Percentiles rank a stretch among this genome's conserved stretches.
Evolutionary conservation across 2,113 vertebrate species (phyloP).

Genomic region (Dunckerocampus dactyliophorus): DNA sequence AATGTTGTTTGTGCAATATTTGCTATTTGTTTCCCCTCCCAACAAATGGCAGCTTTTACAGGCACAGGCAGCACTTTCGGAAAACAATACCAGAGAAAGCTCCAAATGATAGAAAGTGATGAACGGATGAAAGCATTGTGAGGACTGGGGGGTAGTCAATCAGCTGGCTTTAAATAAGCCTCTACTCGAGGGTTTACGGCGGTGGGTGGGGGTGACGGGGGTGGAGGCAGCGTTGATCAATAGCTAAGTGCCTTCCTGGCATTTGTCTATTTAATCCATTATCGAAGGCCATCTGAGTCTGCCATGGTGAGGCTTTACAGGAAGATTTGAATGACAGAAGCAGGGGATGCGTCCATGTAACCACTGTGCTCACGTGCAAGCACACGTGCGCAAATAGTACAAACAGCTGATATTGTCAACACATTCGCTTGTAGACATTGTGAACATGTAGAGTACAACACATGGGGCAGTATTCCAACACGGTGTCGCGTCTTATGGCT

Average conservation of each 20-base stretch:
- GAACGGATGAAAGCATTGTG: constrained; percentile 37
- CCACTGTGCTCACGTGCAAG: constrained; percentile 12
- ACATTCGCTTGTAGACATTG: neutral
- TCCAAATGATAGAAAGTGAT: constrained; percentile 17
- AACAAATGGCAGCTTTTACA: constrained; percentile 35
- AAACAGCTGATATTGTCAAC: constrained; percentile 10
- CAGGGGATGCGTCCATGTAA: constrained; percentile 24
- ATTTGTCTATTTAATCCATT: constrained; percentile 75
- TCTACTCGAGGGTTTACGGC: constrained; percentile 33
- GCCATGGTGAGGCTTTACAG: constrained; percentile 17
- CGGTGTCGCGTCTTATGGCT: constrained; percentile 4
- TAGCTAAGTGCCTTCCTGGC: constrained; percentile 75
- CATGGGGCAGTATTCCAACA: neutral
- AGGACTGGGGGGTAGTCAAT: constrained; percentile 40
- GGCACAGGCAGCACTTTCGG: constrained; percentile 19
- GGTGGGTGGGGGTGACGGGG: constrained; percentile 28
- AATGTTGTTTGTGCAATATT: constrained; percentile 32
- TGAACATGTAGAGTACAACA: neutral
- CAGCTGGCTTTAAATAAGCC: constrained; percentile 63
- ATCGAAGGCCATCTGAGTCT: constrained; percentile 52
- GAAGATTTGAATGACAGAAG: constrained; percentile 31
- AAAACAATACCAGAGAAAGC: constrained; percentile 28
- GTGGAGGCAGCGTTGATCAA: constrained; percentile 66
- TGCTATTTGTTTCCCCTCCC: constrained; percentile 25
- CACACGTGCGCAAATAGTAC: constrained; percentile 23